These are phyloP conservation scores for Lasioglossum figueresi DNA, from an alignment of 2,888 invertebrate genomes.

Conservation along the genomic window DNA sequence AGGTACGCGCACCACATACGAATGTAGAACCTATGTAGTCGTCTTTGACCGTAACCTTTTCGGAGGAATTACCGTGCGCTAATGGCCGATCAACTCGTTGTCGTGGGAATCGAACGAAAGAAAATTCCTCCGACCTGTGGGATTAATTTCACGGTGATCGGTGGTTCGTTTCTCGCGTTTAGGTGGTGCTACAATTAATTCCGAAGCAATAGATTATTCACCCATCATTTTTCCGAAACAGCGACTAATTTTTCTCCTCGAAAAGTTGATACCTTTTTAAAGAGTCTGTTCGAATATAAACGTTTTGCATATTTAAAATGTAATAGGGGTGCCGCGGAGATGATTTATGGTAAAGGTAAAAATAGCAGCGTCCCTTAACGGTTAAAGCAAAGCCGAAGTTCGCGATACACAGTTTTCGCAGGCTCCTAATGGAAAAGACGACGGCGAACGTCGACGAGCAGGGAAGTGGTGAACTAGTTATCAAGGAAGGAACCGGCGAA, in stretches of 20 bases:
- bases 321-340: background rate
- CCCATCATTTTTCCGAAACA: background rate
- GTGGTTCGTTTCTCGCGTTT: background rate
- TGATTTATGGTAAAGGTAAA: background rate
- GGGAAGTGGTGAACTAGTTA: conserved; percentile 62
- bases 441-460: conserved; percentile 35
- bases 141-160: background rate
- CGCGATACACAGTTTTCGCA: conserved; percentile 27
- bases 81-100: background rate
- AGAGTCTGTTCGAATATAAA: background rate
- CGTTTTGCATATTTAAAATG: background rate
- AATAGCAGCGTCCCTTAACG: background rate
- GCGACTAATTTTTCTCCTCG: background rate
- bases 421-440: conserved; percentile 42
- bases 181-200: background rate
- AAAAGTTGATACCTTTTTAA: background rate
- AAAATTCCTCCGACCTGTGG: background rate
- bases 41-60: background rate
- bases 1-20: background rate
- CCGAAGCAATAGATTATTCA: too few relatives aligned
- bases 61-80: background rate
- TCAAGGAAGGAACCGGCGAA: conserved; percentile 52
- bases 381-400: conserved; percentile 19
- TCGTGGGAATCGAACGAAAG: background rate
- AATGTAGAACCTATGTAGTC: background rate